phyloP scores from a whole-genome alignment of 1,140 invertebrate species.

The Cyclargus thomasi region DNA sequence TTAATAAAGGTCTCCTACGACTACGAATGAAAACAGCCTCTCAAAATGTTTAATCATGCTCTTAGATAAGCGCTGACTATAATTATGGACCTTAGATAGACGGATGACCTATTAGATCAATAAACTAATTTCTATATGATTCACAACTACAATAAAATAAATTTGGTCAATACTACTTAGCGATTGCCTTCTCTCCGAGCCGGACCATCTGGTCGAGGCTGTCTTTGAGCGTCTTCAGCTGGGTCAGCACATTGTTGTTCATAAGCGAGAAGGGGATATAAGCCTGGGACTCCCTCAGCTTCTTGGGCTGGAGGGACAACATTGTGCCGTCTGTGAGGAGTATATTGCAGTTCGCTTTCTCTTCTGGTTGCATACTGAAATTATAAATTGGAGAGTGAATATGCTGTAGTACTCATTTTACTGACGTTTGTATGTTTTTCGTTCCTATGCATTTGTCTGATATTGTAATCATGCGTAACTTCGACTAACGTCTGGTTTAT shows the following conservation, averaged over 20 bases:
- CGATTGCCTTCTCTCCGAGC: slow-evolving; percentile 46
- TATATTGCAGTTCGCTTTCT: slow-evolving; percentile 79
- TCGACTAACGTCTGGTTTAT: no score
- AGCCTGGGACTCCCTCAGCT: slow-evolving; percentile 74
- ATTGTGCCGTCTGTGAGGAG: slow-evolving; percentile 77
- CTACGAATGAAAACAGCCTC: no score
- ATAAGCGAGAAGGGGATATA: slow-evolving; percentile 72
- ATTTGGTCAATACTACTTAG: background rate
- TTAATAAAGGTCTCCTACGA: no score
- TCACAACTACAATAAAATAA: background rate
- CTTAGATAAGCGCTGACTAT: no score
- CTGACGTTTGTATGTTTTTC: no score
- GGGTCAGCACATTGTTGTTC: slow-evolving; percentile 67
- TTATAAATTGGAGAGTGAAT: slow-evolving; percentile 21
- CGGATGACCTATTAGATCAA: no score
- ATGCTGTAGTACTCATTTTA: no score
- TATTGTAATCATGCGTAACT: no score
- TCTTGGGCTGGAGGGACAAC: slow-evolving; percentile 77
- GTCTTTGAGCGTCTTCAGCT: slow-evolving; percentile 75
- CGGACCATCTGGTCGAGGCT: slow-evolving; percentile 76
- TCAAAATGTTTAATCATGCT: no score
- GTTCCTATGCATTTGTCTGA: no score
- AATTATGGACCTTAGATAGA: no score
- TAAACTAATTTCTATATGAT: no score
- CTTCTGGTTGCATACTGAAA: slow-evolving; percentile 63